These are phyloP conservation scores for Nomada goodeniana DNA, from an alignment of 2,888 invertebrate species.

Conservation along the genomic window DNA sequence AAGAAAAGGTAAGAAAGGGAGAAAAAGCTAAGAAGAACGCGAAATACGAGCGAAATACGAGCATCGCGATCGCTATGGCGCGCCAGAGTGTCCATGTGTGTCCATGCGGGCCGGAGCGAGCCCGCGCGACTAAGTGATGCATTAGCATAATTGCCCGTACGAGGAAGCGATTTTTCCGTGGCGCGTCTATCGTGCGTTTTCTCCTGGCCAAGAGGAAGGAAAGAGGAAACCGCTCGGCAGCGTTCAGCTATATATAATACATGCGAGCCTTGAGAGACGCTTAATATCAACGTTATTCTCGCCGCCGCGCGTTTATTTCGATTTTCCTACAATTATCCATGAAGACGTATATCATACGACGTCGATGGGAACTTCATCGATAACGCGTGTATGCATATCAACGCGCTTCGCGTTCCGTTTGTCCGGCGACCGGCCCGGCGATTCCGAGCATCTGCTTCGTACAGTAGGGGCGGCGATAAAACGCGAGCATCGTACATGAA, in stretches of 20 bases:
- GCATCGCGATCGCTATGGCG: background rate
- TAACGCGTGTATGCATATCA: conserved; percentile 13
- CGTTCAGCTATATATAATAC: background rate
- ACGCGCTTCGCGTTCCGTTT: background rate
- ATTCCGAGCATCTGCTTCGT: background rate
- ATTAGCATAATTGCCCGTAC: conserved; percentile 47
- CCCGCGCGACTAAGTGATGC: conserved; percentile 24
- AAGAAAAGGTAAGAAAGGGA: too few relatives aligned
- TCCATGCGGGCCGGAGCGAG: too few relatives aligned
- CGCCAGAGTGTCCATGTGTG: too few relatives aligned
- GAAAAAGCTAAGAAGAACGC: background rate
- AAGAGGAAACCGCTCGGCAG: background rate
- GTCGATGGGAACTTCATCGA: conserved; percentile 30
- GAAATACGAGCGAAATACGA: background rate
- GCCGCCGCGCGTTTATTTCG: conserved; percentile 39
- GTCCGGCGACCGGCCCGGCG: background rate
- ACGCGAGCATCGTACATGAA: background rate
- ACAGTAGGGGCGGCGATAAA: conserved; percentile 16
- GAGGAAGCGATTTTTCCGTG: conserved; percentile 42
- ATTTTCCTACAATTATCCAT: conserved; percentile 55
- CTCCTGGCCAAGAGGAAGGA: background rate
- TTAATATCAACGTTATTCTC: conserved; percentile 33
- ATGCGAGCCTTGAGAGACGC: conserved; percentile 22
- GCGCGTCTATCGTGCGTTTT: background rate
- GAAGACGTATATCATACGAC: conserved; percentile 6